phyloP scores from a whole-genome alignment of 2,888 invertebrate genomes.

The Sphaerophoria rueppellii region DNA sequence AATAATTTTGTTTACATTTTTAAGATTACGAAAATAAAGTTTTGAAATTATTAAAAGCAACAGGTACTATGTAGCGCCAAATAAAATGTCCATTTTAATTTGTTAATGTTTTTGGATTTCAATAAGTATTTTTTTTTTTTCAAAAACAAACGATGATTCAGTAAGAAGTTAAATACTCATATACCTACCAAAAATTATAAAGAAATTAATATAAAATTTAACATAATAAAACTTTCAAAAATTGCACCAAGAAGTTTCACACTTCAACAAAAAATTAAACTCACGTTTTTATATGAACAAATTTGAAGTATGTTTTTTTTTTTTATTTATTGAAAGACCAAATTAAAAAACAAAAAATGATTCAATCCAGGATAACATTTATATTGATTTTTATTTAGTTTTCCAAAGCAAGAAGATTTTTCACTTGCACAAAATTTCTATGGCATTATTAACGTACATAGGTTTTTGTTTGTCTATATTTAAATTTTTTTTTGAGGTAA shows the following conservation, averaged over 20 bases:
- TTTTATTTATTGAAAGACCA: too few relatives aligned
- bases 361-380: too few relatives aligned
- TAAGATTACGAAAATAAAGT: constrained; percentile 10
- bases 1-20: constrained; percentile 1
- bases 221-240: too few relatives aligned
- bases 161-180: not conserved
- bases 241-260: too few relatives aligned
- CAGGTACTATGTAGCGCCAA: constrained; percentile 70
- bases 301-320: too few relatives aligned
- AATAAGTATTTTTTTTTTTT: not conserved
- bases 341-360: too few relatives aligned
- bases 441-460: constrained; percentile 31
- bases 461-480: constrained; percentile 26
- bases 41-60: constrained; percentile 55
- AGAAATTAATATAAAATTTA: not conserved
- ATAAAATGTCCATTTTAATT: constrained; percentile 3
- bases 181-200: too few relatives aligned
- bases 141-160: too few relatives aligned
- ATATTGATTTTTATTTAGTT: too few relatives aligned
- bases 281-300: too few relatives aligned
- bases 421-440: constrained; percentile 31
- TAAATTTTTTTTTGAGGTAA: constrained; percentile 56
- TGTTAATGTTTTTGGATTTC: not conserved
- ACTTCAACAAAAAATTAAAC: too few relatives aligned
- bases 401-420: not conserved